Percentiles rank a stretch among this genome's conserved stretches.
Conservation (phyloP, 1,140 invertebrate genomes). For the Macrostomum lignano region DNA sequence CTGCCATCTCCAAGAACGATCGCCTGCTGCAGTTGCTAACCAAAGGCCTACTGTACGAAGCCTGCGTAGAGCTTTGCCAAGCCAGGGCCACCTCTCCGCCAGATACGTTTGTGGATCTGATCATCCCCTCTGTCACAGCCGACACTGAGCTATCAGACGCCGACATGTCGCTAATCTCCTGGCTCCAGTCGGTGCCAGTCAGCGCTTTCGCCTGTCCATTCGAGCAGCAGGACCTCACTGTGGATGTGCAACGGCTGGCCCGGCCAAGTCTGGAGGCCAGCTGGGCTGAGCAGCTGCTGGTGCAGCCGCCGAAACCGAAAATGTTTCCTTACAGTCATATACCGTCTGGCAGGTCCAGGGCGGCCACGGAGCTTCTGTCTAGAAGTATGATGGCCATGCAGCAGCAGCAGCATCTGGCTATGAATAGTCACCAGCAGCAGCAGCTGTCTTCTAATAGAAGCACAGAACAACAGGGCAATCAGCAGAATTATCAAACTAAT, state of each 20-base stretch:
- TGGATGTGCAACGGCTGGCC: slow-evolving; percentile 4
- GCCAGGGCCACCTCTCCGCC: slow-evolving; percentile 46
- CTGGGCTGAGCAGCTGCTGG: too few species aligned
- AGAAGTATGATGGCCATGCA: too few species aligned
- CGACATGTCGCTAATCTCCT: slow-evolving; percentile 63
- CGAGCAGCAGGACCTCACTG: slow-evolving; percentile 55
- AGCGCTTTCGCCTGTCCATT: slow-evolving; percentile 71
- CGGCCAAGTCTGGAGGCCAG: not conserved
- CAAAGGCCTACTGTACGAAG: slow-evolving; percentile 64
- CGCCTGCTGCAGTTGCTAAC: slow-evolving; percentile 60
- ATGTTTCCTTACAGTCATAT: too few species aligned
- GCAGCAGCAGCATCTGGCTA: too few species aligned
- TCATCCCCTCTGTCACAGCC: slow-evolving; percentile 11
- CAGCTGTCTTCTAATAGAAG: too few species aligned
- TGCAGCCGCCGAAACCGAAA: too few species aligned
- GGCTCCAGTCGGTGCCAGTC: slow-evolving; percentile 62
- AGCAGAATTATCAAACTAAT: too few species aligned
- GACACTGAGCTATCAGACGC: slow-evolving; percentile 30
- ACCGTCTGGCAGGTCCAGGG: too few species aligned
- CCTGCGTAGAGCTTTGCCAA: slow-evolving; percentile 79
- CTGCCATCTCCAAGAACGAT: slow-evolving; percentile 47
- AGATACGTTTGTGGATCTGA: too few species aligned
- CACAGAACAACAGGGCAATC: too few species aligned
- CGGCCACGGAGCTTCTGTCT: too few species aligned
- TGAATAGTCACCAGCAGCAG: too few species aligned